phyloP scores from a whole-genome alignment of 2,888 invertebrate genomes.

The Cheiracanthium punctorium region DNA sequence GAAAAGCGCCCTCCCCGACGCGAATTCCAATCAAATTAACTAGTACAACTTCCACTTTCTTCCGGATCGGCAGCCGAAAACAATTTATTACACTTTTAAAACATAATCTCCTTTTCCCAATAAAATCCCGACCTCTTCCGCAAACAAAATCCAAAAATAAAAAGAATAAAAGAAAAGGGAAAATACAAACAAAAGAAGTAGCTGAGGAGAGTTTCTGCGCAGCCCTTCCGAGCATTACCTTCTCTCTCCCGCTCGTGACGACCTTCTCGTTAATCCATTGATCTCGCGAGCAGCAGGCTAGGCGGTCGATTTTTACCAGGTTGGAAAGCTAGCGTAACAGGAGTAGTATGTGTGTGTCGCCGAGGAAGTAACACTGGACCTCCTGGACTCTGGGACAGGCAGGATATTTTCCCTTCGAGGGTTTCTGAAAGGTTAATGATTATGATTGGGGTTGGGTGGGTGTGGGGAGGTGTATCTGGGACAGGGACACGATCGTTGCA shows the following conservation, averaged over 20 bases:
- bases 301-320: not conserved
- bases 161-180: too few species aligned
- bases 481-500: too few species aligned
- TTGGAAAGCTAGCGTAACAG: too few species aligned
- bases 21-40: not conserved
- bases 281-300: not conserved
- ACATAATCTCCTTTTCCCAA: slow-evolving; percentile 2
- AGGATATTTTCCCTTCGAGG: too few species aligned
- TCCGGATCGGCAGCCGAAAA: not conserved
- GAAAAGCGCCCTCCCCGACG: not conserved
- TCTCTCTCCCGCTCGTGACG: not conserved
- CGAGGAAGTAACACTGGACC: too few species aligned
- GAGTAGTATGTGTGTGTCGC: too few species aligned
- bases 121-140: slow-evolving; percentile 1
- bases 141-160: not conserved
- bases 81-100: slow-evolving; percentile 2
- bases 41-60: not conserved
- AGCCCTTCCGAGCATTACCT: not conserved
- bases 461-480: too few species aligned
- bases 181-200: too few species aligned
- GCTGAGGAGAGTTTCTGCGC: not conserved
- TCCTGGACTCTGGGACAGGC: too few species aligned
- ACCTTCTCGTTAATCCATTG: not conserved
- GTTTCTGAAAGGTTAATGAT: too few species aligned
- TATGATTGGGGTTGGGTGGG: too few species aligned